Base-by-base conservation (phyloP, 64 coral and sea anemone species). In the Trachythela sp. region DNA sequence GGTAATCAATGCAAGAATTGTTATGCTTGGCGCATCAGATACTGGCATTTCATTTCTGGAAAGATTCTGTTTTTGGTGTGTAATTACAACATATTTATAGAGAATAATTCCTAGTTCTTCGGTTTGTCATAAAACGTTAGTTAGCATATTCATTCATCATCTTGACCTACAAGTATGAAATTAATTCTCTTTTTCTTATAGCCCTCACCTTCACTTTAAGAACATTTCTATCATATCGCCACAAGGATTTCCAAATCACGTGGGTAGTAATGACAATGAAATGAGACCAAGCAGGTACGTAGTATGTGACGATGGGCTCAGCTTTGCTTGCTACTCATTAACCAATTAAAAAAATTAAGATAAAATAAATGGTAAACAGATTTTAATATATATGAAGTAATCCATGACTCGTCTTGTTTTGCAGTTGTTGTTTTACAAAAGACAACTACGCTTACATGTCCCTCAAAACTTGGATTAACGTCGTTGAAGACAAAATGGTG, bases 31-130 rank as follows among this genome's bases (percentile, higher is more conserved):
- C 83, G 93, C 96, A 32, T 99, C 96, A 17, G 93, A 99, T 91
- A 94, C 94, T 75, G 96, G 96, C 11, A 93, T 99, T 34, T 94
- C 96, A 29, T 99, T 99, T 22, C 83, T 99, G 40, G 93, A 99
- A 92, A 91, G 89, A 15, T 91, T 99, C 56, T 83, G 92, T 14
- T 99, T 95, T 93, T 99, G 96, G 96, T 99, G 41, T 91, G 93
- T 87, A 10, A 15, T 1, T 9, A 8, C 8, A 13, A 34, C 56
- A 20, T 6, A 22, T 64, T 18, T 64, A 0, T 17, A 26, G 5
- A 64, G 17, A n/a, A n/a, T n/a, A n/a, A n/a, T n/a, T n/a, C n/a
- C n/a, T n/a, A n/a, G n/a, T n/a, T n/a, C n/a, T n/a, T n/a, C n/a
- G n/a, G n/a, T n/a, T n/a, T n/a, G n/a, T n/a, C n/a, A n/a, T n/a